Conservation (phyloP, 2,113 vertebrate species). For the Marmota flaviventris region DNA sequence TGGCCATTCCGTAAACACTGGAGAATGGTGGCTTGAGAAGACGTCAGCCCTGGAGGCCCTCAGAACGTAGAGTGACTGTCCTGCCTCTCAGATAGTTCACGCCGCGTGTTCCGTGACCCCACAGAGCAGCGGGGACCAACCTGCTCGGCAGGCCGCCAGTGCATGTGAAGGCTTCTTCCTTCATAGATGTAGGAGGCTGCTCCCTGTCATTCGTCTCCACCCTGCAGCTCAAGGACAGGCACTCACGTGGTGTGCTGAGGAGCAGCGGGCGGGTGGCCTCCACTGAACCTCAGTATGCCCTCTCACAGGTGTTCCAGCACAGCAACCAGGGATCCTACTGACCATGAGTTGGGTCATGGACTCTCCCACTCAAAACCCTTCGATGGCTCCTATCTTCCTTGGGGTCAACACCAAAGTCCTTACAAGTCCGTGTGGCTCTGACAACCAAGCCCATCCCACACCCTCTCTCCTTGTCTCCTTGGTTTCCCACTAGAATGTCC, state of each 20-base stretch:
- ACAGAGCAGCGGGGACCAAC: background rate
- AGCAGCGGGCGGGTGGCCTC: background rate
- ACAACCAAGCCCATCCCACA: too few species aligned
- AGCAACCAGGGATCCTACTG: too few species aligned
- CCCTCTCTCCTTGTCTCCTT: too few species aligned
- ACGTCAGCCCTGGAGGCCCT: background rate
- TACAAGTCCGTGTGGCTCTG: too few species aligned
- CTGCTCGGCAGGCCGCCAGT: conserved; percentile 40
- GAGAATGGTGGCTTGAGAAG: background rate
- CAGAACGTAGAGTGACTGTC: background rate
- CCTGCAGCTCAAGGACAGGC: background rate
- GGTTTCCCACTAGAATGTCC: too few species aligned
- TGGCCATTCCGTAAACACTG: conserved; percentile 51
- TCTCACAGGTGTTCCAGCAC: too few species aligned
- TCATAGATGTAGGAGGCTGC: background rate
- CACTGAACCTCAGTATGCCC: background rate
- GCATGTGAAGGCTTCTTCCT: conserved; percentile 26
- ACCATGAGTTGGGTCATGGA: too few species aligned
- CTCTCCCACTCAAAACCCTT: too few species aligned
- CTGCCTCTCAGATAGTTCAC: background rate
- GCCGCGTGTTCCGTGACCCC: background rate
- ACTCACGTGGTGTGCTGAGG: background rate
- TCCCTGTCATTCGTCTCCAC: background rate
- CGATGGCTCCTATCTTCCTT: too few species aligned
- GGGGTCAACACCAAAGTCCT: too few species aligned